Evolutionary conservation across 1,140 invertebrate species (phyloP), one percentile per base, ranked within the genome.

Genomic region (Pogonus chalceus): DNA sequence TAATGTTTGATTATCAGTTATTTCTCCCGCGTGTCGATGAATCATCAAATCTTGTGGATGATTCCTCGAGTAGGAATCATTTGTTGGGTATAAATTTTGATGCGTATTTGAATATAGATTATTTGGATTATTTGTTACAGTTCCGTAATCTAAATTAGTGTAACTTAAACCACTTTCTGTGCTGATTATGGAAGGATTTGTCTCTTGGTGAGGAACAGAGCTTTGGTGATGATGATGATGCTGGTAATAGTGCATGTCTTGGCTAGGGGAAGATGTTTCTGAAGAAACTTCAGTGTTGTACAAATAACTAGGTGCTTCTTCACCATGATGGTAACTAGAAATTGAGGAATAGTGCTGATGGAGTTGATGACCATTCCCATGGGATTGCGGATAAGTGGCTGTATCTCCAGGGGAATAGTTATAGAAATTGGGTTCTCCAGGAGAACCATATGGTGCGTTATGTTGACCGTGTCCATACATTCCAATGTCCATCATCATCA

Each of bases 91-190:
- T 16, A 43, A 3, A 18, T 43, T 43, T 43, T 43, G 37, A 18
- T 43, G 37, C 3, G 37, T 12, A 18, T 43, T 18, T 18, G 18
- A 18, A 18, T 43, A 43, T 7, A 43, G 9, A 18, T 43, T 43
- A 18, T 9, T 43, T 43, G 37, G 18, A 18, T 7, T 4, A 18
- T 43, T 43, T 4, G 26, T 7, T 14, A 31, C 26, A 7, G 26
- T 4, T 12, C 61, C 53, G 60, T 88, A 90, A 71, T 94, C 90
- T 61, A 94, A 70, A 70, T 93, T 93, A 0, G 90, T 93, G 67
- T 94, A 94, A 65, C 89, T 90, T 37, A 92, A 71, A 0, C 90
- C 89, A 53, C 88, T 88, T 59, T 88, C 84, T 0, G 87, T 85
- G 60, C 83, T 89, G 48, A 91, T 90, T 18, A 90, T 88, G 9